phyloP scores from a whole-genome alignment of 2,113 vertebrate genomes.

The Saguinus midas region DNA sequence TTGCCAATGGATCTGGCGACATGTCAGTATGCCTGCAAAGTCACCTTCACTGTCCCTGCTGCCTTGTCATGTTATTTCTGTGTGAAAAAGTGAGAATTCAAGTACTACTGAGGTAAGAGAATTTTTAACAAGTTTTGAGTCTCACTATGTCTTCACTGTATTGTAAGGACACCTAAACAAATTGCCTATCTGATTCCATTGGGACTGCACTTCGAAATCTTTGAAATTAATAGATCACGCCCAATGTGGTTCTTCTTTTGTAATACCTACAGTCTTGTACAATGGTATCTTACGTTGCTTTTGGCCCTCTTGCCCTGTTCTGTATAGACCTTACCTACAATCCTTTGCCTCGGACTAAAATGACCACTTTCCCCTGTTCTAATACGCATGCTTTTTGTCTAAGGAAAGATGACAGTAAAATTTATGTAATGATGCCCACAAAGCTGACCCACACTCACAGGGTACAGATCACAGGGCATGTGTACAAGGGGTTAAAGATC shows the following conservation, averaged over 20 bases:
- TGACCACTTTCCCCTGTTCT: neutral
- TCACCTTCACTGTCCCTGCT: neutral
- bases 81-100: neutral
- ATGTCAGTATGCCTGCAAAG: neutral
- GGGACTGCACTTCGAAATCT: neutral
- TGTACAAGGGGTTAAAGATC: neutral
- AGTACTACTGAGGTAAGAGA: neutral
- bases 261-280: no score
- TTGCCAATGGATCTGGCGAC: neutral
- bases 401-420: neutral
- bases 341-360: neutral
- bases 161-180: neutral
- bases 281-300: neutral
- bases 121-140: neutral
- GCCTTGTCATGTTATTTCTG: neutral
- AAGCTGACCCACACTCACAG: neutral
- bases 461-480: neutral
- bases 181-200: neutral
- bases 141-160: neutral
- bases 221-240: neutral
- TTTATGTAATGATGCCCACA: neutral
- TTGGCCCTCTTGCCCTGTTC: fast-evolving
- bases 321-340: neutral
- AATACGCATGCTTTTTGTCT: neutral
- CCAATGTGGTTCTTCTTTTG: neutral